phyloP scores from a whole-genome alignment of 1,140 invertebrate species.

The Eupeodes corollae region DNA sequence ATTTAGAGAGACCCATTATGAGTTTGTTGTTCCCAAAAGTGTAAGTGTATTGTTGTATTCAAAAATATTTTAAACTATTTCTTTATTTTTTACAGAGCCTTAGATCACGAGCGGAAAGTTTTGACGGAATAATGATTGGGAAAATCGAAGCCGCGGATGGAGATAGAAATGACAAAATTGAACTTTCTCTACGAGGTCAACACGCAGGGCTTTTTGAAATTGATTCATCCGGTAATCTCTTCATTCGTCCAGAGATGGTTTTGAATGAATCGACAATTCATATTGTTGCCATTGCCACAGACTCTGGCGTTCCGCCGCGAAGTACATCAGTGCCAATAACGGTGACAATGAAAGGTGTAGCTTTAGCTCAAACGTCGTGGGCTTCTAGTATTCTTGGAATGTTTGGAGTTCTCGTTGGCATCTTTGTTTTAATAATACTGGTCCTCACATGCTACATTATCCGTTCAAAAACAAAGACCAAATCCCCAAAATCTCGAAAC shows the following conservation, averaged over 20 bases:
- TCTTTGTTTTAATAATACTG: constrained; percentile 31
- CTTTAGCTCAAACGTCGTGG: constrained; percentile 25
- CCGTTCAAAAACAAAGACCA: constrained; percentile 24
- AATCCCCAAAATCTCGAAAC: constrained; percentile 20
- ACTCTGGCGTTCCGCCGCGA: constrained; percentile 42
- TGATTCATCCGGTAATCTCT: constrained; percentile 42
- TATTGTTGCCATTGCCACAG: constrained; percentile 66
- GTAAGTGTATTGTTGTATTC: constrained; percentile 17
- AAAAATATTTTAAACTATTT: neutral
- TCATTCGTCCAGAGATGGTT: constrained; percentile 31
- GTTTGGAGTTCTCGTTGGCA: constrained; percentile 26
- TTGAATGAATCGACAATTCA: constrained; percentile 50
- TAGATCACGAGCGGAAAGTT: constrained; percentile 23
- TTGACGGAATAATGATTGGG: constrained; percentile 43
- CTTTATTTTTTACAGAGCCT: constrained; percentile 18
- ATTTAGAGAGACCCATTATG: constrained; percentile 76
- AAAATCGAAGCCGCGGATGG: constrained; percentile 67
- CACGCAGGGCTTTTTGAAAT: constrained; percentile 50
- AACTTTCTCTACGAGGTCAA: constrained; percentile 56
- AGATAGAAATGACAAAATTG: constrained; percentile 60
- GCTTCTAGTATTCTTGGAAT: constrained; percentile 27
- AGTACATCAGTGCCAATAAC: constrained; percentile 34
- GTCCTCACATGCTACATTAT: constrained; percentile 31
- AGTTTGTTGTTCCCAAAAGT: constrained; percentile 49
- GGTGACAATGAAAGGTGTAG: constrained; percentile 31